Percentiles rank a stretch among this genome's conserved stretches.
Conservation (phyloP, 2,888 invertebrate species). For the Agapetus fuscipes region DNA sequence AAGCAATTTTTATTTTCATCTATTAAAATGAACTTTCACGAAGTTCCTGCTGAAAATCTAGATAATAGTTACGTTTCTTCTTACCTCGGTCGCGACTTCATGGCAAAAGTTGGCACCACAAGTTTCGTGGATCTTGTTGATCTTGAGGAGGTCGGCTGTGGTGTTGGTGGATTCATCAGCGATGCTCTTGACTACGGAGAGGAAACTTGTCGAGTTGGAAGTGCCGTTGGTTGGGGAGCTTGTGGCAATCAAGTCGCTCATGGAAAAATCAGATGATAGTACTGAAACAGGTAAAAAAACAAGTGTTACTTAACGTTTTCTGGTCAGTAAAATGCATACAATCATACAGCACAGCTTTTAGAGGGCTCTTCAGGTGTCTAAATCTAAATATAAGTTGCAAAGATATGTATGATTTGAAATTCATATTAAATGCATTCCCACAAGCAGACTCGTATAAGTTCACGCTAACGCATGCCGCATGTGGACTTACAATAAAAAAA, state of each 20-base stretch:
- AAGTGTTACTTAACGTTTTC: too few species aligned
- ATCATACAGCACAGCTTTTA: too few species aligned
- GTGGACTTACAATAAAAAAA: too few species aligned
- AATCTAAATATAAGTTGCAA: too few species aligned
- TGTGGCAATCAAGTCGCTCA: neutral
- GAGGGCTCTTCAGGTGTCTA: too few species aligned
- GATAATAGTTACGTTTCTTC: neutral
- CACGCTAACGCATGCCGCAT: too few species aligned
- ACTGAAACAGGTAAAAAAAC: conserved; percentile 1
- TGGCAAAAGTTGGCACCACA: conserved; percentile 73
- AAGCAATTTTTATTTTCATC: too few species aligned
- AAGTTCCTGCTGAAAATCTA: too few species aligned
- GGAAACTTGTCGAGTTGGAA: conserved; percentile 1
- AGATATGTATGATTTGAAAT: too few species aligned
- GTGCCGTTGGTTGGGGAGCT: neutral
- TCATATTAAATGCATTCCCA: too few species aligned
- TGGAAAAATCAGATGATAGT: neutral
- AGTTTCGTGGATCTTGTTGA: conserved; percentile 43
- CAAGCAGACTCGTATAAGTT: too few species aligned
- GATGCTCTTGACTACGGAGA: neutral
- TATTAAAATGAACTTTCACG: neutral
- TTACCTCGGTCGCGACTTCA: conserved; percentile 29
- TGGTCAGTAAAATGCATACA: too few species aligned
- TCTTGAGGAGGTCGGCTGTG: conserved; percentile 11
- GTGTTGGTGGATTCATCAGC: neutral